Conservation (phyloP, 1,140 invertebrate genomes). For the Drosophila kurseongensis region DNA sequence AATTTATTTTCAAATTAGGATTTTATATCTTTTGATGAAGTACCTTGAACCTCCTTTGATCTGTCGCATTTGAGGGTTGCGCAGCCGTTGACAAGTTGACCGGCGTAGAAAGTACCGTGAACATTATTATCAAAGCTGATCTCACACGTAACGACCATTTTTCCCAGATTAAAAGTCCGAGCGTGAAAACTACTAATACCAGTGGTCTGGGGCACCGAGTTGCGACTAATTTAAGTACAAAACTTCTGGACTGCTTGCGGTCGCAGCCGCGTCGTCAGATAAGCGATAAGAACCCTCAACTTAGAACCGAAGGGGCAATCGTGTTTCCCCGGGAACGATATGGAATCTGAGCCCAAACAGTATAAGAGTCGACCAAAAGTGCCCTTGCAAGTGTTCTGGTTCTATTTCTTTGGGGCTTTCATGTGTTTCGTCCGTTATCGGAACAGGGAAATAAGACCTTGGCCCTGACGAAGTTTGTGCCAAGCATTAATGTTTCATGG, state of each 20-base stretch:
- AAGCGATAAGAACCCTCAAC: constrained; percentile 60
- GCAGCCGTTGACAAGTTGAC: constrained; percentile 85
- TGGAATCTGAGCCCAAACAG: constrained; percentile 45
- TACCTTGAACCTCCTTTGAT: constrained; percentile 85
- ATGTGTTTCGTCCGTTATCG: constrained; percentile 12
- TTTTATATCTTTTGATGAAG: background rate
- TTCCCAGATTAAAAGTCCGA: constrained; percentile 5
- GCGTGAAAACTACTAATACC: constrained; percentile 11
- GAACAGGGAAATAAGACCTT: constrained; percentile 32
- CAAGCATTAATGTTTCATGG: constrained; percentile 8
- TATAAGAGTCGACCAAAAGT: constrained; percentile 11
- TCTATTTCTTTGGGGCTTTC: background rate
- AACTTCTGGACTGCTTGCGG: constrained; percentile 36
- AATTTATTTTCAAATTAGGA: background rate
- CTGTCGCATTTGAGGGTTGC: constrained; percentile 85
- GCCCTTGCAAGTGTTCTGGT: constrained; percentile 1
- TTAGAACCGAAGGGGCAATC: constrained; percentile 14
- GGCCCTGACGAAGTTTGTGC: constrained; percentile 32
- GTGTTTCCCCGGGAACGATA: constrained; percentile 33
- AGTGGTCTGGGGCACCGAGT: constrained; percentile 33
- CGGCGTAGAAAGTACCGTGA: constrained; percentile 85
- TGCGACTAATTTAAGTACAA: constrained; percentile 70
- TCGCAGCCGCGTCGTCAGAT: constrained; percentile 38
- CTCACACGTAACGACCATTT: constrained; percentile 81
- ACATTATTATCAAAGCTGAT: constrained; percentile 85